Percentiles rank a stretch among this genome's conserved stretches.
These are phyloP conservation scores for Neoarius graeffei DNA, from an alignment of 2,113 vertebrate genomes.

Conservation along the genomic window DNA sequence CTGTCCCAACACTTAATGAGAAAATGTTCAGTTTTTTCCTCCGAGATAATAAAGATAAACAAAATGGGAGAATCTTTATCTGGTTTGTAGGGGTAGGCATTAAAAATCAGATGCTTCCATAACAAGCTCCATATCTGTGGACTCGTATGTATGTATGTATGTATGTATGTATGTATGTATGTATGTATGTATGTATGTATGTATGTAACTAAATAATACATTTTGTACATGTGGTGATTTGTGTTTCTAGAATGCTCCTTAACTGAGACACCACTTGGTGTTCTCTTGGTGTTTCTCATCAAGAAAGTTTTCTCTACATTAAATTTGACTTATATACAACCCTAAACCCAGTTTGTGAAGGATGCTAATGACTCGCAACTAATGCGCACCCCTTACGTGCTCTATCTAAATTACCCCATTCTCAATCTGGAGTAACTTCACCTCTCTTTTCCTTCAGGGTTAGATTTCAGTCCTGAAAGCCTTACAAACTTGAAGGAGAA, in stretches of 20 bases:
- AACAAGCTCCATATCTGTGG: not conserved
- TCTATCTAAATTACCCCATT: not conserved
- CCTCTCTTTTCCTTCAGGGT: not conserved
- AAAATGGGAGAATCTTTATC: not conserved
- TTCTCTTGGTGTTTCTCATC: not conserved
- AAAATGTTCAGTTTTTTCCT: not conserved
- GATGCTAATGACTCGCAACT: not conserved
- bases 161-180: no score
- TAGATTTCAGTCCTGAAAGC: not conserved
- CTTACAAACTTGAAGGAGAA: not conserved
- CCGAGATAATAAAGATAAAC: not conserved
- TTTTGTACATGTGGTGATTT: not conserved
- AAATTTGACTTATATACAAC: not conserved
- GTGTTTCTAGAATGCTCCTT: not conserved
- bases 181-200: not conserved
- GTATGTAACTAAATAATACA: not conserved
- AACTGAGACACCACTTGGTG: not conserved
- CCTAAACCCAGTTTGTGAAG: not conserved
- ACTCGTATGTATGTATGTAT: not conserved
- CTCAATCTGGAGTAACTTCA: not conserved
- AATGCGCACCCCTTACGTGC: not conserved
- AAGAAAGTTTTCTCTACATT: not conserved
- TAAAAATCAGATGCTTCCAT: not conserved
- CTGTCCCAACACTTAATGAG: not conserved
- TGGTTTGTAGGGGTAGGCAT: not conserved